Conservation (phyloP, 1,140 invertebrate species). For the Coboldia fuscipes region DNA sequence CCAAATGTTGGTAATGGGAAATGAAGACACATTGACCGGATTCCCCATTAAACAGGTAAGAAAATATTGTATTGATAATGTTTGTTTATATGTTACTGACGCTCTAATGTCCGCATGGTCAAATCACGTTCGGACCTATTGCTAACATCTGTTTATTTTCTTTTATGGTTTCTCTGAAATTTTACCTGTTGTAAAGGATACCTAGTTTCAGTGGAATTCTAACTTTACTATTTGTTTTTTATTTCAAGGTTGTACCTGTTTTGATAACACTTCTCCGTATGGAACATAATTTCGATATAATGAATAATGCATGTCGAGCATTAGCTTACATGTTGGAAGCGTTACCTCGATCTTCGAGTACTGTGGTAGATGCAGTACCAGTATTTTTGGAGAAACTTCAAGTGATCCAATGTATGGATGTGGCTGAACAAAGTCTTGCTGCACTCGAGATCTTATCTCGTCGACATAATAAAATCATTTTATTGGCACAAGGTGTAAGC, state of each 20-base stretch:
- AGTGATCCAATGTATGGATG: slow-evolving; percentile 97
- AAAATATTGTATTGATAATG: no score
- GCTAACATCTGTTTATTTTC: no score
- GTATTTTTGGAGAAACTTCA: slow-evolving; percentile 90
- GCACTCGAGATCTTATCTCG: slow-evolving; percentile 91
- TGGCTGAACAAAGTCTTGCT: slow-evolving; percentile 90
- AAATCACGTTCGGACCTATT: no score
- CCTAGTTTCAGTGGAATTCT: no score
- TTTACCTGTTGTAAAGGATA: no score
- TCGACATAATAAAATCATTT: slow-evolving; percentile 88
- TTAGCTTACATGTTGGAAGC: slow-evolving; percentile 99
- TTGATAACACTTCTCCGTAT: slow-evolving; percentile 71
- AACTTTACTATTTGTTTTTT: no score
- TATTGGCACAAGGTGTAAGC: slow-evolving; percentile 83
- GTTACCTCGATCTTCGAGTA: slow-evolving; percentile 81
- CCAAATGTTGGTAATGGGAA: slow-evolving; percentile 96
- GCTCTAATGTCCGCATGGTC: no score
- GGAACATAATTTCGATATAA: slow-evolving; percentile 99
- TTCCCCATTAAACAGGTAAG: slow-evolving; percentile 95
- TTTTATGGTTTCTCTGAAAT: no score
- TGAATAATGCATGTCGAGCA: slow-evolving; percentile 96
- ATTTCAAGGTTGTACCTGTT: slow-evolving; percentile 91
- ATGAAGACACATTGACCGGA: slow-evolving; percentile 94
- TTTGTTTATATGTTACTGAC: no score
- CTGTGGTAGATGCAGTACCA: slow-evolving; percentile 92